These are phyloP conservation scores for Aphelocoma californica DNA, from an alignment of 2,797 vertebrate species.

Conservation along the genomic window DNA sequence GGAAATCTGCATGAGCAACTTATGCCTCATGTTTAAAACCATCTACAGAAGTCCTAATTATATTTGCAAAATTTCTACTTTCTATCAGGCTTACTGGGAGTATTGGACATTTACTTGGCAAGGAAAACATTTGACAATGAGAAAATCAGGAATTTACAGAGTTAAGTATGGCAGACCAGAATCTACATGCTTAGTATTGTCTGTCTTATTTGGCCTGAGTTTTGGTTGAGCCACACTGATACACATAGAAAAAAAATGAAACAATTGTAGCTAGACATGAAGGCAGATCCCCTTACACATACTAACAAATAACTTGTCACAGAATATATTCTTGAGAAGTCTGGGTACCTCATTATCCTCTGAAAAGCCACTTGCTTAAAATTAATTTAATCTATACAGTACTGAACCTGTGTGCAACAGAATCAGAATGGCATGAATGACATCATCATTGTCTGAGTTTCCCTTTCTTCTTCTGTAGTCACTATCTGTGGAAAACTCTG, in stretches of 20 bases:
- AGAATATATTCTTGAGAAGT: not conserved
- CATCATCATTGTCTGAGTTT: not conserved
- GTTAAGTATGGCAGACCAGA: not conserved
- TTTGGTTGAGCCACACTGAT: not conserved
- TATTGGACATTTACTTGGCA: not conserved
- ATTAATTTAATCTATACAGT: not conserved
- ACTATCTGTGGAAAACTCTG: not conserved
- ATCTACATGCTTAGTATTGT: not conserved
- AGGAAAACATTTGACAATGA: not conserved
- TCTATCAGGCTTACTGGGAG: not conserved
- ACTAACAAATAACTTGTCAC: not conserved
- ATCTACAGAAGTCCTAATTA: not conserved
- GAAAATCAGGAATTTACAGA: not conserved
- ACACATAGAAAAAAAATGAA: fast-evolving
- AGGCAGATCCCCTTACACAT: not conserved
- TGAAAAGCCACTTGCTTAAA: not conserved
- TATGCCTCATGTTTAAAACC: not conserved
- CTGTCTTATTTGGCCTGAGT: not conserved
- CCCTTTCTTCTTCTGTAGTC: not conserved
- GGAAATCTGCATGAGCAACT: not conserved
- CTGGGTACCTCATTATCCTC: not conserved
- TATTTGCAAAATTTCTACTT: not conserved
- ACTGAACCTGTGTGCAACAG: not conserved
- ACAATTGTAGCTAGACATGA: not conserved
- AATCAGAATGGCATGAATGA: not conserved